These are phyloP conservation scores for Cryptomyrus ogoouensis DNA, from an alignment of 2,113 vertebrate genomes.

Conservation along the genomic window DNA sequence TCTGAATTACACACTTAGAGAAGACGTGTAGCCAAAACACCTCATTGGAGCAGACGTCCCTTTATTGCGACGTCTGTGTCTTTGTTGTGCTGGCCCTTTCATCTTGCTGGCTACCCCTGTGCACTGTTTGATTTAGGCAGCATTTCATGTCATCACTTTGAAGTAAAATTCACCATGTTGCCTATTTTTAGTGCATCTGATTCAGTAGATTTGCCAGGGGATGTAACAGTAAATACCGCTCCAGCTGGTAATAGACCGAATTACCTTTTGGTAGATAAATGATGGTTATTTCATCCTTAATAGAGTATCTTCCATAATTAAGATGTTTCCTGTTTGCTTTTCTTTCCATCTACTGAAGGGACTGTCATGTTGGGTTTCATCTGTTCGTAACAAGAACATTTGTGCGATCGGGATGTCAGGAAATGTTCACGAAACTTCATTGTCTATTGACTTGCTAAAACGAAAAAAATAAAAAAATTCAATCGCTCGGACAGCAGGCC, in stretches of 20 bases:
- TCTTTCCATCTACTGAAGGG: too few species aligned
- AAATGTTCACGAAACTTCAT: not conserved
- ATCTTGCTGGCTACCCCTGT: slow-evolving; percentile 33
- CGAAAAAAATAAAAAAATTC: not conserved
- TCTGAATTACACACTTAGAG: slow-evolving; percentile 56
- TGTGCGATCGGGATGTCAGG: not conserved
- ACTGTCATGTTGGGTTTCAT: not conserved
- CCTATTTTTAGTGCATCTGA: slow-evolving; percentile 13
- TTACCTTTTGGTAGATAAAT: slow-evolving; percentile 18
- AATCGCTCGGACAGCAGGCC: not conserved
- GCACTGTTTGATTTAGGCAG: slow-evolving; percentile 23
- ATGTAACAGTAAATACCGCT: slow-evolving; percentile 1
- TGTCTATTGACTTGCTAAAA: not conserved
- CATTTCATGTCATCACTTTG: slow-evolving; percentile 18
- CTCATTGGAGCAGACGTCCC: slow-evolving; percentile 38
- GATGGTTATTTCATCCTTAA: slow-evolving; percentile 9
- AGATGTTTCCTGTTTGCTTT: not conserved
- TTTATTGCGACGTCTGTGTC: slow-evolving; percentile 42
- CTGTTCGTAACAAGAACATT: not conserved
- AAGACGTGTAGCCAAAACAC: slow-evolving; percentile 51
- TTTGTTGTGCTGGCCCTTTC: slow-evolving; percentile 34
- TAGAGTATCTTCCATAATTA: not conserved
- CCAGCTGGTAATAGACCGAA: slow-evolving; percentile 11
- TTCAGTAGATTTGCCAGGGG: not conserved
- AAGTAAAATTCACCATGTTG: slow-evolving; percentile 19